Conservation (phyloP, 2,113 vertebrate species). For the Sciurus niger region DNA sequence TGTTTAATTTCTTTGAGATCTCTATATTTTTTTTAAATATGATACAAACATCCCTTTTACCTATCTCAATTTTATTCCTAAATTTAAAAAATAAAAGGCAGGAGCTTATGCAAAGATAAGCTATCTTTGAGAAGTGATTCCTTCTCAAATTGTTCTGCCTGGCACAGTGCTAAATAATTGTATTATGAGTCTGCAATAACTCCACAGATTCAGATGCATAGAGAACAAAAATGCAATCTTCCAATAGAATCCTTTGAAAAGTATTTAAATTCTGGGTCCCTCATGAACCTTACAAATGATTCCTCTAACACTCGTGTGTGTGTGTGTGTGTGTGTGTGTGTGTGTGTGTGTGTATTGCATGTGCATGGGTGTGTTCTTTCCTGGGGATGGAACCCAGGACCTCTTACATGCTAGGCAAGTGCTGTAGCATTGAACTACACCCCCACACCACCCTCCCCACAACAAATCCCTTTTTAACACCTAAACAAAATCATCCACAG, state of each 20-base stretch:
- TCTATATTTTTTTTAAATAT: background rate
- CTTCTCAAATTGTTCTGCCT: background rate
- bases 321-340: background rate
- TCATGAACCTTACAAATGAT: background rate
- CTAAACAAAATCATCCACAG: background rate
- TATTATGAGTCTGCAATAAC: background rate
- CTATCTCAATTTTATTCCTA: background rate
- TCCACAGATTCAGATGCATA: background rate
- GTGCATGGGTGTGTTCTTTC: too few species aligned
- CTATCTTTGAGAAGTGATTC: background rate
- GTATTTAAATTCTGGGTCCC: background rate
- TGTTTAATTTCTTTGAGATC: slow-evolving; percentile 12
- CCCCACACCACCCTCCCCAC: background rate
- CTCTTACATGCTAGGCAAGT: background rate
- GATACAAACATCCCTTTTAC: too few species aligned
- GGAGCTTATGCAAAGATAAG: background rate
- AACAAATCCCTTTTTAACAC: background rate
- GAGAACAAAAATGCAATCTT: background rate
- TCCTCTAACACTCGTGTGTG: background rate
- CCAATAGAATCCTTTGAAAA: background rate
- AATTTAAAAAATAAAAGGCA: slow-evolving; percentile 39
- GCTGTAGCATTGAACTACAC: background rate
- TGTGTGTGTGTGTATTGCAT: too few species aligned
- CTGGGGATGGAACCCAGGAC: background rate
- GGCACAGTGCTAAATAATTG: accelerated